Conservation (phyloP, 1,140 invertebrate species). For the Drosophila sucinea region DNA sequence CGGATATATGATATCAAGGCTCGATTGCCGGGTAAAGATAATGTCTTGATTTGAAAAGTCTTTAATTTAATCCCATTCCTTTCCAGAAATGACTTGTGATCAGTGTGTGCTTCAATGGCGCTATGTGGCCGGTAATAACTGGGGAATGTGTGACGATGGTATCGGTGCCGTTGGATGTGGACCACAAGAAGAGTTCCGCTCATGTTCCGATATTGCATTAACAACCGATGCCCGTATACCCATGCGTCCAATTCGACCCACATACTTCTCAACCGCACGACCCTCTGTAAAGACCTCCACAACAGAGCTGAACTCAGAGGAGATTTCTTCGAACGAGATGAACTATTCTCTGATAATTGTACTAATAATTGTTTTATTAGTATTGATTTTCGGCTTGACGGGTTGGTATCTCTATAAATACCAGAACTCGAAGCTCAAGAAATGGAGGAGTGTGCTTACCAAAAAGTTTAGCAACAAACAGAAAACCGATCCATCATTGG, state of each 20-base stretch:
- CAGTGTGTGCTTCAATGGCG: conserved; percentile 83
- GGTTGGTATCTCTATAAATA: conserved; percentile 83
- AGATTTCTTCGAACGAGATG: conserved; percentile 31
- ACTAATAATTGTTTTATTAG: conserved; percentile 83
- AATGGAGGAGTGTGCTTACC: conserved; percentile 10
- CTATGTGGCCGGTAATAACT: conserved; percentile 83
- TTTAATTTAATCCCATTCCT: background rate
- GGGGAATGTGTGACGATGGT: conserved; percentile 84
- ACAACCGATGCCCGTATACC: conserved; percentile 83
- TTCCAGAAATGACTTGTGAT: conserved; percentile 70
- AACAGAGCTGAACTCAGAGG: conserved; percentile 22
- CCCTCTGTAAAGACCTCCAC: background rate
- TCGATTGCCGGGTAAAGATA: conserved; percentile 85
- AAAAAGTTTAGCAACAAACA: conserved; percentile 16
- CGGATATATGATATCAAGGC: conserved; percentile 90
- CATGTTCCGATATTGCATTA: conserved; percentile 92
- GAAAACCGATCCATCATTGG: background rate
- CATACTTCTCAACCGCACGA: conserved; percentile 42
- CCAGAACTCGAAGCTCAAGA: conserved; percentile 66
- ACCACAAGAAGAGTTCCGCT: conserved; percentile 90
- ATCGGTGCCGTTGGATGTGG: conserved; percentile 85
- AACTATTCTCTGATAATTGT: conserved; percentile 83
- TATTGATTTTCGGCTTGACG: conserved; percentile 83
- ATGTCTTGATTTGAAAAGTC: too few species aligned
- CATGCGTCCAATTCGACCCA: conserved; percentile 50